Base-by-base conservation (phyloP, 2,797 vertebrate species). In the Catharus ustulatus region DNA sequence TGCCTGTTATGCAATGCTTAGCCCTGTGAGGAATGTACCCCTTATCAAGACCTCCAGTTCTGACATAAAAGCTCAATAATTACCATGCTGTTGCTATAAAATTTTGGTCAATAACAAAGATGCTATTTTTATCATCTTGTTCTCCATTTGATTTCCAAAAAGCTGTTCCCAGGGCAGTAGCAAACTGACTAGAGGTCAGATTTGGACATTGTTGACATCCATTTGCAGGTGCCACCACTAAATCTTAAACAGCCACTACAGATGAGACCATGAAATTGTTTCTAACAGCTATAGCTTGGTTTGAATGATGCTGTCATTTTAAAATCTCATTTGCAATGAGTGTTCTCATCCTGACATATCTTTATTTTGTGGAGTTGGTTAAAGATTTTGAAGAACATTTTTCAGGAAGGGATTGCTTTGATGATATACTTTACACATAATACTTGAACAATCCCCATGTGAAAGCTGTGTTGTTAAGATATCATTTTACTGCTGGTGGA, bases 401-500 rank as follows among this genome's bases (percentile, higher is more conserved):
- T 90, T 82, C 62, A 89, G 78, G 73, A 93, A 10, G 8, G n/a
- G 52, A 92, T 90, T 85, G 42, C 72, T 95, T 91, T 87, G 64
- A 73, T 91, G 24, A 43, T 88, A 21, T 19, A 30, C 49, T 97
- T 97, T 76, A n/a, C 42, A 51, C 30, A 77, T 64, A 94, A 79
- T 68, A 84, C 69, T 73, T 91, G 55, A 85, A 89, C 59, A 87
- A 83, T 83, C 67, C 16, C 49, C 71, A 59, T 62, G n/a, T 57
- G 52, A 71, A 86, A 89, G 55, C 57, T 49, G 10, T 61, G 66
- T 66, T 89, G 91, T 89, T 84, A 95, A 95, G 87, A 54, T 46
- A 90, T 17, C 49, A 71, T 93, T 97, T 96, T 86, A 51, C 46
- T 97, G 83, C 69, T 87, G 51, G 38, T 18, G 18, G 40, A 90